Conservation (phyloP, 2,797 vertebrate species). For the Tarsius wallacei region DNA sequence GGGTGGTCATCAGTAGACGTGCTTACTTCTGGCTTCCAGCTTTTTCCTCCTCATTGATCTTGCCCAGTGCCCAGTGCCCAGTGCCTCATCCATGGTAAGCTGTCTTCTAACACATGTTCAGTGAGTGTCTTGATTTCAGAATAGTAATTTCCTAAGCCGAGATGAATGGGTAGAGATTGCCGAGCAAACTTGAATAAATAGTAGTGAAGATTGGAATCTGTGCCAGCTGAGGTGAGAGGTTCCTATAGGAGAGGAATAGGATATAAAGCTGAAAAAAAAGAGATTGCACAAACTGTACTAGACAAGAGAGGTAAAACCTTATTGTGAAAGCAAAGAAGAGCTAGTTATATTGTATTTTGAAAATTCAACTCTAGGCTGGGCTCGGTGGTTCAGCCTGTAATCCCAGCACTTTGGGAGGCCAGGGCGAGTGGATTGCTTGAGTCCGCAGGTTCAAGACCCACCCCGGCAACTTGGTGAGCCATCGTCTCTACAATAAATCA, state of each 20-base stretch:
- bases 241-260: not conserved
- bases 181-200: slow-evolving; percentile 28
- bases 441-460: too few relatives aligned
- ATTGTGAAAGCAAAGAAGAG: slow-evolving; percentile 35
- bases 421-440: too few relatives aligned
- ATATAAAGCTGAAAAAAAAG: not conserved
- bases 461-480: too few relatives aligned
- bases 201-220: not conserved
- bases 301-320: slow-evolving; percentile 8
- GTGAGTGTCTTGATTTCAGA: slow-evolving; percentile 53
- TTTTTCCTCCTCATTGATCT: slow-evolving; percentile 47
- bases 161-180: not conserved
- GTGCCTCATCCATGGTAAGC: not conserved
- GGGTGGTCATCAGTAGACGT: not conserved
- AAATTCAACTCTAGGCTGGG: not conserved
- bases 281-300: not conserved
- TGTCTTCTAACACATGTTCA: slow-evolving; percentile 12
- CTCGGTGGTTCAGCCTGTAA: too few relatives aligned
- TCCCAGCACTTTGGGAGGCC: too few relatives aligned
- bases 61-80: not conserved
- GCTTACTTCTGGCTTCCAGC: not conserved
- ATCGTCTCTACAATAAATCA: too few relatives aligned
- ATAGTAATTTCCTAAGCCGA: not conserved
- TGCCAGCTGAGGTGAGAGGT: not conserved
- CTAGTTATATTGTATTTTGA: not conserved